A percentile compares a stretch with the other conserved stretches of the same genome.
Conservation (phyloP, 2,888 invertebrate genomes). For the Phlogophora meticulosa region DNA sequence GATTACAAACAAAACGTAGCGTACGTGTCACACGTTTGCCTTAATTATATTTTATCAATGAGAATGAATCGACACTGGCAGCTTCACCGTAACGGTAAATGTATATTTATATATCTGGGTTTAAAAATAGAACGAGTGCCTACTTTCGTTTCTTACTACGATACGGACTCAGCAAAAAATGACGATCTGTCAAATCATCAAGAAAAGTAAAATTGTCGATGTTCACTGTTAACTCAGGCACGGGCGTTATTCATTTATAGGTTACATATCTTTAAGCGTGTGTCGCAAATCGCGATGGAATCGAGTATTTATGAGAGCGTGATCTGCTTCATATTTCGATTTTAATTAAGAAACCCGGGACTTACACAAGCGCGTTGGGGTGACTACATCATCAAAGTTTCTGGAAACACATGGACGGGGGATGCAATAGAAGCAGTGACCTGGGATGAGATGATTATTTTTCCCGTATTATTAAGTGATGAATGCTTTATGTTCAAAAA, state of each 20-base stretch:
- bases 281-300: conserved; percentile 29
- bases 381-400: background rate
- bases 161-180: conserved; percentile 53
- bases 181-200: conserved; percentile 50
- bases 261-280: conserved; percentile 37
- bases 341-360: background rate
- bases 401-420: background rate
- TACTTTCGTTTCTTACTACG: no score
- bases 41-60: conserved; percentile 52
- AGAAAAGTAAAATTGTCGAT: conserved; percentile 61
- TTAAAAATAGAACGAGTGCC: conserved; percentile 56
- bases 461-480: no score
- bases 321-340: conserved; percentile 22
- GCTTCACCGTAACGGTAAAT: conserved; percentile 48
- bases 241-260: conserved; percentile 28
- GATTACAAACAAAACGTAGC: conserved; percentile 43
- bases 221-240: conserved; percentile 54
- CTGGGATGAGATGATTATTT: background rate
- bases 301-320: conserved; percentile 13
- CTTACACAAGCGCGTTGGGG: background rate
- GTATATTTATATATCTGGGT: conserved; percentile 15
- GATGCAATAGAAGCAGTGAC: no score
- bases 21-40: conserved; percentile 35
- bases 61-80: conserved; percentile 38
- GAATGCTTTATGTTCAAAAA: no score